phyloP scores from a whole-genome alignment of 2,113 vertebrate species.

The Pangasianodon hypophthalmus region DNA sequence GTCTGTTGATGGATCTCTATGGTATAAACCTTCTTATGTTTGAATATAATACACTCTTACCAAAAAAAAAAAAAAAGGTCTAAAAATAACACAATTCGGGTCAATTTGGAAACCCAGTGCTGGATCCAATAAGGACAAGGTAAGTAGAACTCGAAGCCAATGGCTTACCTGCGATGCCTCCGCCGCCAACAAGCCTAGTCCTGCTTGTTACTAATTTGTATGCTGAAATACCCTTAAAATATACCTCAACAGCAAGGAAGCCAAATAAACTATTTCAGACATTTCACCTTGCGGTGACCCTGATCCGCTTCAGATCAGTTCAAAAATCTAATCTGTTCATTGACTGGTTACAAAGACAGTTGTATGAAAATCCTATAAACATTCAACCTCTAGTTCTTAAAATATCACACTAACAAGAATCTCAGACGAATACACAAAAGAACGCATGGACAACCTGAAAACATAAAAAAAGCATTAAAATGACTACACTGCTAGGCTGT shows the following conservation, averaged over 20 bases:
- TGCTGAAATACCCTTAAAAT: background rate
- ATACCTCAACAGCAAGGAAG: background rate
- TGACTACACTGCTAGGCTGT: background rate
- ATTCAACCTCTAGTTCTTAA: background rate
- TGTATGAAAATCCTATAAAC: background rate
- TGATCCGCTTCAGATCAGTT: background rate
- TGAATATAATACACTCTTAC: background rate
- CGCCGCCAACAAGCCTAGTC: background rate
- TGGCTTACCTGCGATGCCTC: background rate
- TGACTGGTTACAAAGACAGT: background rate
- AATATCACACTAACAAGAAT: background rate
- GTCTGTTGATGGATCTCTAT: background rate
- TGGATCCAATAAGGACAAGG: background rate
- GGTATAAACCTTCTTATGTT: background rate
- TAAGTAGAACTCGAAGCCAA: background rate
- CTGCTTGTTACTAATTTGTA: background rate
- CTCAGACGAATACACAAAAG: background rate
- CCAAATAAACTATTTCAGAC: background rate
- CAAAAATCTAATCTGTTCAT: background rate
- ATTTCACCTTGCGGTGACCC: background rate
- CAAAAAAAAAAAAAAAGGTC: background rate
- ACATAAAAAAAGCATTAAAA: background rate
- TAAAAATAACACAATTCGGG: slow-evolving; percentile 14
- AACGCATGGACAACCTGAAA: background rate
- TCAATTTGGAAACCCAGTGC: background rate